Conservation (phyloP, 1,140 invertebrate genomes). For the Dendroctonus ponderosae region DNA sequence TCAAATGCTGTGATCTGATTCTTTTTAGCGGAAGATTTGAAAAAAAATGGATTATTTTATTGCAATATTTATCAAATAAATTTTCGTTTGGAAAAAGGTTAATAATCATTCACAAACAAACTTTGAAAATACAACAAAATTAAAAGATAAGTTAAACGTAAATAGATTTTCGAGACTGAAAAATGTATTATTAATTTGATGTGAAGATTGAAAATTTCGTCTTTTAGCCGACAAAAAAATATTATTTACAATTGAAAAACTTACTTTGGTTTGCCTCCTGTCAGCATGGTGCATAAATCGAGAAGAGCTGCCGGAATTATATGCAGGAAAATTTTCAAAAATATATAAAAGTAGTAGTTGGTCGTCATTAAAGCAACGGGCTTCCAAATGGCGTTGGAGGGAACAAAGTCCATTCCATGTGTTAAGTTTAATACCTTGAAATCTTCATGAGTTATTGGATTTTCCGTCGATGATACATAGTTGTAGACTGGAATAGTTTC, state of each 20-base stretch:
- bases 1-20: too few species aligned
- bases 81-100: too few species aligned
- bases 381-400: slow-evolving; percentile 60
- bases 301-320: slow-evolving; percentile 61
- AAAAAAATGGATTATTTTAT: too few species aligned
- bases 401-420: slow-evolving; percentile 55
- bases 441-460: slow-evolving; percentile 66
- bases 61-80: too few species aligned
- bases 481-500: slow-evolving; percentile 67
- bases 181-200: too few species aligned
- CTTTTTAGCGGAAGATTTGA: too few species aligned
- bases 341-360: slow-evolving; percentile 45
- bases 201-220: too few species aligned
- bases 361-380: slow-evolving; percentile 55
- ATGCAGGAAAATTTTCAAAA: slow-evolving; percentile 56
- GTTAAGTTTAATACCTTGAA: slow-evolving; percentile 56
- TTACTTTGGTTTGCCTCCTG: slow-evolving; percentile 62
- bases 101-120: too few species aligned
- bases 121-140: too few species aligned
- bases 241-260: slow-evolving; percentile 8
- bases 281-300: slow-evolving; percentile 55
- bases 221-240: too few species aligned
- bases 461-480: slow-evolving; percentile 67
- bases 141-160: too few species aligned
- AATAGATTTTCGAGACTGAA: too few species aligned